Percentiles rank a stretch among this genome's conserved stretches.
Evolutionary conservation across 2,797 vertebrate genomes (phyloP).

Genomic region (Acridotheres tristis): DNA sequence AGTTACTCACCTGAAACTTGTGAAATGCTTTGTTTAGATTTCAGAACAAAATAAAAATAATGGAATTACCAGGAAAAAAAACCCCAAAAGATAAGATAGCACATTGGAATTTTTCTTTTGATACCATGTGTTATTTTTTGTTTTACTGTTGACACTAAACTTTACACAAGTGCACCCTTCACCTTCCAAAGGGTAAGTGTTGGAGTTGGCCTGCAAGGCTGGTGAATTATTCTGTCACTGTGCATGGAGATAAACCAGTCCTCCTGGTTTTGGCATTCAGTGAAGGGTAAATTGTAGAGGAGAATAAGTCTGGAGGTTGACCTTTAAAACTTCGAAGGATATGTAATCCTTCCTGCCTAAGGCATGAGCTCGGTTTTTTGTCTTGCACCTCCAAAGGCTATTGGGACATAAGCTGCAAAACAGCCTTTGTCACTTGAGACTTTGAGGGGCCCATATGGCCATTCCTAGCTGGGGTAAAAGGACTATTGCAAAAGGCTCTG

Average conservation of each 20-base stretch:
- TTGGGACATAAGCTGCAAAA: neutral
- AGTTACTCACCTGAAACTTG: neutral
- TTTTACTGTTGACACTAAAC: neutral
- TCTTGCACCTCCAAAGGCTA: neutral
- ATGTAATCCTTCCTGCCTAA: neutral
- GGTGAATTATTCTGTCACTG: neutral
- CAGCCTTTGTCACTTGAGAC: neutral
- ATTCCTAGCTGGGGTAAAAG: neutral
- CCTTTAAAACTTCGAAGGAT: conserved; percentile 18
- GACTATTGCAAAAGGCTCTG: neutral
- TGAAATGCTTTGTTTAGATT: neutral
- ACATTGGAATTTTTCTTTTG: neutral
- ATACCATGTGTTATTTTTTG: neutral
- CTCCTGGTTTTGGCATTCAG: neutral
- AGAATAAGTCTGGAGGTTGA: neutral
- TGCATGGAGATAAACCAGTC: neutral
- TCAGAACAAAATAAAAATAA: neutral
- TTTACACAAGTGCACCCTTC: neutral
- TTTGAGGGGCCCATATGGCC: neutral
- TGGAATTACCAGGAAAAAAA: neutral
- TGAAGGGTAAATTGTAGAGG: neutral
- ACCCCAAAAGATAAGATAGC: neutral
- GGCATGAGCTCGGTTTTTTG: neutral
- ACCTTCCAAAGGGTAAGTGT: neutral
- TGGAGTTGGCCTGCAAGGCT: neutral